Percentiles rank a stretch among this genome's conserved stretches.
These are phyloP conservation scores for Passer montanus DNA, from an alignment of 2,113 vertebrate species.

Conservation along the genomic window DNA sequence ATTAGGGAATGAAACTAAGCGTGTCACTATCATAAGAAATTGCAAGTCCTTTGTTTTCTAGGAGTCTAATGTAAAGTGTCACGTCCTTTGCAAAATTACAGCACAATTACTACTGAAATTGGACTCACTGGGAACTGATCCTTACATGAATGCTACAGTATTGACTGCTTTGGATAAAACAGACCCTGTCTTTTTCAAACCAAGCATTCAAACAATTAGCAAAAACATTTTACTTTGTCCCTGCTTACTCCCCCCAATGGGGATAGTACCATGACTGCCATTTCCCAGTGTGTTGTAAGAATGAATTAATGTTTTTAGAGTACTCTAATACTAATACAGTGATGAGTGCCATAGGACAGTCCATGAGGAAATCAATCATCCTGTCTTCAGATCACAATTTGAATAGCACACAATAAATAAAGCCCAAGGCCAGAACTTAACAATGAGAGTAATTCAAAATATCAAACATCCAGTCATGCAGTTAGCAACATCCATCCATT, in stretches of 20 bases:
- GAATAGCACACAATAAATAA: slow-evolving; percentile 50
- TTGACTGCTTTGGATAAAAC: neutral
- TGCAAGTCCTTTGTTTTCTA: neutral
- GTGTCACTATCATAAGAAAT: neutral
- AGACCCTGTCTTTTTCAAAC: neutral
- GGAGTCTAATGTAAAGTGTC: neutral
- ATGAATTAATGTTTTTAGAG: slow-evolving; percentile 34
- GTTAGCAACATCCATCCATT: slow-evolving; percentile 21
- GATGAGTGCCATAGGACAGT: slow-evolving; percentile 51
- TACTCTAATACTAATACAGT: neutral
- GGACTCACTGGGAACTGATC: neutral
- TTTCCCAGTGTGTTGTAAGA: slow-evolving; percentile 38
- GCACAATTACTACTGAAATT: neutral
- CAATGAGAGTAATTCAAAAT: slow-evolving; percentile 45
- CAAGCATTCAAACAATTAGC: slow-evolving; percentile 2
- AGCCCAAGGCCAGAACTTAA: slow-evolving; percentile 35
- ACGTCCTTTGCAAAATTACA: neutral
- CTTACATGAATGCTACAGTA: neutral
- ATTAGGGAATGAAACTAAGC: neutral
- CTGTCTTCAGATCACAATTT: slow-evolving; percentile 40
- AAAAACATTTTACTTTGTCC: slow-evolving; percentile 28
- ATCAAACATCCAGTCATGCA: slow-evolving; percentile 31
- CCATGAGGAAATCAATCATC: slow-evolving; percentile 51
- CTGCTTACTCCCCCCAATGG: slow-evolving; percentile 21
- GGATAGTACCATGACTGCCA: neutral